Evolutionary conservation across 1,140 invertebrate species (phyloP).

Genomic region (Nymphalis io): DNA sequence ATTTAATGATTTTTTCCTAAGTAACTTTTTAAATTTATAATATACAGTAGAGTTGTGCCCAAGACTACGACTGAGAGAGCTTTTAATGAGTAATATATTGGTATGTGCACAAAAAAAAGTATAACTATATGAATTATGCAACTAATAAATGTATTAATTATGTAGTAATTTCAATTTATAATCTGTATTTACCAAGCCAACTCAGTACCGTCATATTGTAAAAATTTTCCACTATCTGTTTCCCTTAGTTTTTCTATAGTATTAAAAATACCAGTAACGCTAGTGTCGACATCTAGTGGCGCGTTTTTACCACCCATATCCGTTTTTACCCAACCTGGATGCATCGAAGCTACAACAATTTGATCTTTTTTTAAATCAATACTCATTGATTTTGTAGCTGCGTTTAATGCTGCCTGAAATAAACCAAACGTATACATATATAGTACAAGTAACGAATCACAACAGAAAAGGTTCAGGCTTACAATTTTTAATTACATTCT

Average conservation of each 20-base stretch:
- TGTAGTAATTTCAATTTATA: not conserved
- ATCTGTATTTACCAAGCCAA: conserved; percentile 85
- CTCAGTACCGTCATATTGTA: conserved; percentile 88
- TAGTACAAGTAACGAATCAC: not conserved
- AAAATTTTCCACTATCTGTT: conserved; percentile 87
- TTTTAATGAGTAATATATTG: no score
- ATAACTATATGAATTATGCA: no score
- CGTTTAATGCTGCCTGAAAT: conserved; percentile 91
- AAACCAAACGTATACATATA: not conserved
- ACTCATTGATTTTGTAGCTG: conserved; percentile 92
- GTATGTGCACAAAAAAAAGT: no score
- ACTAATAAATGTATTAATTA: no score
- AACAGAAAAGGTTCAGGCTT: no score
- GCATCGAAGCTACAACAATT: conserved; percentile 88
- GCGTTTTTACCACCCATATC: conserved; percentile 93
- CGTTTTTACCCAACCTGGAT: conserved; percentile 96
- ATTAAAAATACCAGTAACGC: conserved; percentile 84
- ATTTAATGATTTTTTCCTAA: no score
- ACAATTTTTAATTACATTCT: no score
- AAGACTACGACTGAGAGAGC: no score
- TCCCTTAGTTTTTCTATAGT: conserved; percentile 84
- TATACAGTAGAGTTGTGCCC: no score
- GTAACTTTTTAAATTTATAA: no score
- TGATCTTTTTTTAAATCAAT: conserved; percentile 88
- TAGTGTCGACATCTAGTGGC: conserved; percentile 85